Percentiles rank a stretch among this genome's conserved stretches.
phyloP scores from a whole-genome alignment of 2,113 vertebrate genomes.

The Synchiropus splendidus region DNA sequence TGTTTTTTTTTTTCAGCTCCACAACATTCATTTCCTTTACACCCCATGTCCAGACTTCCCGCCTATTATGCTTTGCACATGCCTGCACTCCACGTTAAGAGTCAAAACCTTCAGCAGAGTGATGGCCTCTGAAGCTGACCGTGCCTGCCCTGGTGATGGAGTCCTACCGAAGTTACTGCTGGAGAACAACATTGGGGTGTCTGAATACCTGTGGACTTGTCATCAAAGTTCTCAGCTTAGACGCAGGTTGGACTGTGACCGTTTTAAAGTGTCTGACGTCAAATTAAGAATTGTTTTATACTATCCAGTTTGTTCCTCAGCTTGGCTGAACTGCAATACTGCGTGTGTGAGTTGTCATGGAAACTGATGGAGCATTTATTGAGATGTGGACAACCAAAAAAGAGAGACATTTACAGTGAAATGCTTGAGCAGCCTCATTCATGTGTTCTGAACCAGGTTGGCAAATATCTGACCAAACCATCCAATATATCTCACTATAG shows the following conservation, averaged over 20 bases:
- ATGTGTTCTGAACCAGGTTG: constrained; percentile 72
- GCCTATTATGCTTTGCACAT: constrained; percentile 69
- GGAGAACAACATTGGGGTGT: constrained; percentile 59
- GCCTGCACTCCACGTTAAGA: constrained; percentile 67
- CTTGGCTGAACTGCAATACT: constrained; percentile 23
- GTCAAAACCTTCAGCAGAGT: constrained; percentile 70
- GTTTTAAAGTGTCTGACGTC: not conserved
- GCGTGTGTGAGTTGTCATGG: constrained; percentile 47
- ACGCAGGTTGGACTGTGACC: constrained; percentile 37
- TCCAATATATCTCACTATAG: not conserved
- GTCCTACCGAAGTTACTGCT: constrained; percentile 65
- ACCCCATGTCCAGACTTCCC: constrained; percentile 60
- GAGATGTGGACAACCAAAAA: constrained; percentile 2
- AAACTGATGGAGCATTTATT: constrained; percentile 58
- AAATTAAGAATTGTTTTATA: constrained; percentile 10
- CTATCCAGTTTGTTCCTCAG: constrained; percentile 40
- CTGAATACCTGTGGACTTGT: constrained; percentile 72
- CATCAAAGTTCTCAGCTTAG: constrained; percentile 39
- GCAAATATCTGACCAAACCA: constrained; percentile 2
- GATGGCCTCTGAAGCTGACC: constrained; percentile 3
- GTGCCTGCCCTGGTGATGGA: constrained; percentile 31
- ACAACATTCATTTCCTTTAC: constrained; percentile 73
- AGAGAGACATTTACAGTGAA: constrained; percentile 73
- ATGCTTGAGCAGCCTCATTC: constrained; percentile 70
- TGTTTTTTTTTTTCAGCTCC: constrained; percentile 55